phyloP scores from a whole-genome alignment of 1,140 invertebrate species.

The Neuroterus valhalla region DNA sequence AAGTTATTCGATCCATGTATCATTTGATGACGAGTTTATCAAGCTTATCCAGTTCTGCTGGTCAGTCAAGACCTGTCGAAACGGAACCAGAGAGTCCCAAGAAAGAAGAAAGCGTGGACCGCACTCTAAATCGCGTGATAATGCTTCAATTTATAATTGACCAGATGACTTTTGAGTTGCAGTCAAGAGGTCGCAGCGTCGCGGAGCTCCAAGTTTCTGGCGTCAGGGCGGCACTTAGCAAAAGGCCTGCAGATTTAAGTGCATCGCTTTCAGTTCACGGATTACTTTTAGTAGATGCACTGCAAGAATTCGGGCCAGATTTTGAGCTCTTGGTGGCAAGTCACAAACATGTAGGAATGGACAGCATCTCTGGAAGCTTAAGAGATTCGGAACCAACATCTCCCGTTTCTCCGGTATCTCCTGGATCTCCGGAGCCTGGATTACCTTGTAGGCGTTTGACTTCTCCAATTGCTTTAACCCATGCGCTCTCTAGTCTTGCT shows the following conservation, averaged over 20 bases:
- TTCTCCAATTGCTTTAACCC: slow-evolving; percentile 78
- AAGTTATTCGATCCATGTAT: slow-evolving; percentile 77
- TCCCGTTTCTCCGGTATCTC: slow-evolving; percentile 83
- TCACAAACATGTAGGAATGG: slow-evolving; percentile 95
- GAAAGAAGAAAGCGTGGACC: slow-evolving; percentile 61
- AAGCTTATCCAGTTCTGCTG: slow-evolving; percentile 54
- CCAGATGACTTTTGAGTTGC: slow-evolving; percentile 90
- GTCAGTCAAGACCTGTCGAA: slow-evolving; percentile 38
- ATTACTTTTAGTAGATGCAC: slow-evolving; percentile 92
- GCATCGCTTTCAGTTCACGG: slow-evolving; percentile 92
- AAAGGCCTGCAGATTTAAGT: slow-evolving; percentile 82
- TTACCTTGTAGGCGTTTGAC: slow-evolving; percentile 69
- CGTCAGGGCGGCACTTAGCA: slow-evolving; percentile 85
- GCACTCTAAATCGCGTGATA: slow-evolving; percentile 80
- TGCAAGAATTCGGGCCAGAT: slow-evolving; percentile 95
- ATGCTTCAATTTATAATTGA: slow-evolving; percentile 92
- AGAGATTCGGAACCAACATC: slow-evolving; percentile 93
- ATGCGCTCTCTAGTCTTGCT: slow-evolving; percentile 76
- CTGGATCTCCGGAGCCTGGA: slow-evolving; percentile 79
- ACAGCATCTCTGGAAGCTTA: slow-evolving; percentile 94
- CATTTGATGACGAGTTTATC: slow-evolving; percentile 66
- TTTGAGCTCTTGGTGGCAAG: slow-evolving; percentile 96
- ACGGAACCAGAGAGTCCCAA: slow-evolving; percentile 75
- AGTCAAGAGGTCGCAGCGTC: slow-evolving; percentile 89
- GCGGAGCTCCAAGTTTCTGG: slow-evolving; percentile 94